phyloP scores from a whole-genome alignment of 2,113 vertebrate species.

The Gorilla gorilla region DNA sequence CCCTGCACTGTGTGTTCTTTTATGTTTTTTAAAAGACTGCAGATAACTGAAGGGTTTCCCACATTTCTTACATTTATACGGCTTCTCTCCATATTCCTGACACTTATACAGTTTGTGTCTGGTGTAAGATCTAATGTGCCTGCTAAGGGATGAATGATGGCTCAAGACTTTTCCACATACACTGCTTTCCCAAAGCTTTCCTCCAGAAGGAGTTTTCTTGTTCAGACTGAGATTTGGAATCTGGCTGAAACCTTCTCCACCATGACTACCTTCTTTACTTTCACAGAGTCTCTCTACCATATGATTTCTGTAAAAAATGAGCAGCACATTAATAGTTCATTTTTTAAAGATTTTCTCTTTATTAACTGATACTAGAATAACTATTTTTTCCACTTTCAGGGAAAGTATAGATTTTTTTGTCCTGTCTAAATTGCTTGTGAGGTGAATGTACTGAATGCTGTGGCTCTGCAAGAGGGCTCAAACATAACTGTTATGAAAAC shows the following conservation, averaged over 20 bases:
- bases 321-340: not conserved
- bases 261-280: not conserved
- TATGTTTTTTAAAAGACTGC: constrained; percentile 56
- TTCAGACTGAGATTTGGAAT: not conserved
- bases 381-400: not conserved
- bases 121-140: constrained; percentile 26
- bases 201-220: not conserved
- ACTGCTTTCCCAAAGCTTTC: not conserved
- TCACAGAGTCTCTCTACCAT: not conserved
- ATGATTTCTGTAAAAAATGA: not conserved
- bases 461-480: not conserved
- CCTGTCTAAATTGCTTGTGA: not conserved
- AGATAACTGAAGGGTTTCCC: constrained; percentile 55
- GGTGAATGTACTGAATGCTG: not conserved
- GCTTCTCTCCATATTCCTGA: constrained; percentile 37
- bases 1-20: constrained; percentile 53
- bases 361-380: not conserved
- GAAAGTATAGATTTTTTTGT: not conserved
- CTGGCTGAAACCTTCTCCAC: not conserved
- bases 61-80: constrained; percentile 57
- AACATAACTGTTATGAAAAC: not conserved
- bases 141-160: constrained; percentile 26
- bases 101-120: not conserved
- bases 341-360: not conserved
- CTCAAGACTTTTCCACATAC: constrained; percentile 40